phyloP scores from a whole-genome alignment of 2,797 vertebrate species.

The Euthynnus affinis region DNA sequence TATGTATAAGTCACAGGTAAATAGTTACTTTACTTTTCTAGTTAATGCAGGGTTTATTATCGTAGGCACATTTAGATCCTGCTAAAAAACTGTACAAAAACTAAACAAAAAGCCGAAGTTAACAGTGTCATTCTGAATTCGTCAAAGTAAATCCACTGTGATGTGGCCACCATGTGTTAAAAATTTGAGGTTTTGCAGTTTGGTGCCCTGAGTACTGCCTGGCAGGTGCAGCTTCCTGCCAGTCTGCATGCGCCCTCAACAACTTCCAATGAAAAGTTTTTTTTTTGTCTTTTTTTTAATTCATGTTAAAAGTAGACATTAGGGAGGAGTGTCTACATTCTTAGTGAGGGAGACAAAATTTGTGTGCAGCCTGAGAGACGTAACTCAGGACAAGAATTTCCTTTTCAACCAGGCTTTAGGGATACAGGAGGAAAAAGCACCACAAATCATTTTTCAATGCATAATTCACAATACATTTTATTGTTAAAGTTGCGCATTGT shows the following conservation, averaged over 20 bases:
- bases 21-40: no score
- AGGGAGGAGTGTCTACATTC: background rate
- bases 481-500: background rate
- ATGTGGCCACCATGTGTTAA: background rate
- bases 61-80: background rate
- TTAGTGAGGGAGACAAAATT: background rate
- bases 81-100: background rate
- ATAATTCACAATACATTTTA: no score
- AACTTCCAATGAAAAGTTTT: no score
- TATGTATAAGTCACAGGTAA: no score
- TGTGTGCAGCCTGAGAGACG: background rate
- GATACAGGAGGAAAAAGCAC: background rate
- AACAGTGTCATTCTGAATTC: no score
- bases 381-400: background rate
- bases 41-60: no score
- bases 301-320: background rate
- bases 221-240: no score
- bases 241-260: no score
- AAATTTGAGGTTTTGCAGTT: background rate
- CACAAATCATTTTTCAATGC: background rate
- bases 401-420: no score
- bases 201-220: no score
- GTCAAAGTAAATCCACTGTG: background rate
- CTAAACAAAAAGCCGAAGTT: no score
- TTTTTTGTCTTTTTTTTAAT: background rate